These are phyloP conservation scores for Heteromormyrus szaboi DNA, from an alignment of 2,797 vertebrate genomes.

Conservation along the genomic window DNA sequence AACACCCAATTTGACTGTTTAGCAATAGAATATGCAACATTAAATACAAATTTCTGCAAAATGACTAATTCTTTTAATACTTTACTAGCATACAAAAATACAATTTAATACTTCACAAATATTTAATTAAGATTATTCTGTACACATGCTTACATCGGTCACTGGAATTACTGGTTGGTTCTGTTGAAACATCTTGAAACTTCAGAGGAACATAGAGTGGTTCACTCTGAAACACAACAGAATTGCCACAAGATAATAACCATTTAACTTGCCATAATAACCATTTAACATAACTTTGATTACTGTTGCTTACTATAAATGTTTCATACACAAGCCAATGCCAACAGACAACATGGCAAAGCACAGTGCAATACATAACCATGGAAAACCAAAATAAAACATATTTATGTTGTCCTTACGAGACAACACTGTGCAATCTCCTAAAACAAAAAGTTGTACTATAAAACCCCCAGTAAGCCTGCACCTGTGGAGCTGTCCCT, in stretches of 20 bases:
- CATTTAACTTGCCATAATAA: not conserved
- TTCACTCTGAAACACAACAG: constrained; percentile 70
- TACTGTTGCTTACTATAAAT: not conserved
- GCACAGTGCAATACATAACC: not conserved
- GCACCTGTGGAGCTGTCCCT: not conserved
- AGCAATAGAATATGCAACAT: not conserved
- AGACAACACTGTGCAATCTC: not conserved
- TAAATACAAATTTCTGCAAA: not conserved
- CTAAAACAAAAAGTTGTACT: not conserved
- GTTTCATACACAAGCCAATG: not conserved
- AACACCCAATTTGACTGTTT: not conserved
- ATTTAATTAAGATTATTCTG: not conserved
- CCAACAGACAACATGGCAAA: not conserved
- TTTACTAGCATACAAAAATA: not conserved
- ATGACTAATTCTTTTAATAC: not conserved
- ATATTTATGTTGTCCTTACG: not conserved
- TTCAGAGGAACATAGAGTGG: constrained; percentile 92
- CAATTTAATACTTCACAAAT: not conserved
- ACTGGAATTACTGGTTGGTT: constrained; percentile 61
- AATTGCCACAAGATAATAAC: not conserved
- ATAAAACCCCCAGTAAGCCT: not conserved
- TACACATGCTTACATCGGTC: constrained; percentile 68
- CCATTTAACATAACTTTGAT: not conserved
- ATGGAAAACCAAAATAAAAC: constrained; percentile 12
- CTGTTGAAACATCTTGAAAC: constrained; percentile 83